phyloP scores from a whole-genome alignment of 1,140 invertebrate species.

The Sitobion miscanthi region DNA sequence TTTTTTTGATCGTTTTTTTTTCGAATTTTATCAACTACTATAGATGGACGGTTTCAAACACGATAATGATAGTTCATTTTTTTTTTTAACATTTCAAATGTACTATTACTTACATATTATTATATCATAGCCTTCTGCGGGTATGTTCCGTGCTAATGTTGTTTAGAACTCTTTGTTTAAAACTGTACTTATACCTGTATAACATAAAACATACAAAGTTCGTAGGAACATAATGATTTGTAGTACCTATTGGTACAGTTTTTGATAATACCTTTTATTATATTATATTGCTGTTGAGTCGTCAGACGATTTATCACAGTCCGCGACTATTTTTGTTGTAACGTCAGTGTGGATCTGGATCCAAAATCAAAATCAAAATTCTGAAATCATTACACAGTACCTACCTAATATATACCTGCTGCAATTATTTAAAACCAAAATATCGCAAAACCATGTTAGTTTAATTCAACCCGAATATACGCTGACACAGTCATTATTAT shows the following conservation, averaged over 20 bases:
- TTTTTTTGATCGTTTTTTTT: conserved; percentile 11
- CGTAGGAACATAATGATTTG: background rate
- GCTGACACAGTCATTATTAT: background rate
- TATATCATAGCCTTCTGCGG: background rate
- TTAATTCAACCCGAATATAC: background rate
- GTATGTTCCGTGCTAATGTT: background rate
- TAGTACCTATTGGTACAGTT: background rate
- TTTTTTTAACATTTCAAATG: background rate
- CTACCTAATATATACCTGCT: background rate
- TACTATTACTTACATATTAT: background rate
- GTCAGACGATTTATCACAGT: background rate
- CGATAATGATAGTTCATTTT: conserved; percentile 18
- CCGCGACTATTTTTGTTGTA: background rate
- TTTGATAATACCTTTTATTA: background rate
- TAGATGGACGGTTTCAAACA: conserved; percentile 22
- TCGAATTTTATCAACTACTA: conserved; percentile 22
- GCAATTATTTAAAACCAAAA: background rate
- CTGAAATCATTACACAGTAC: background rate
- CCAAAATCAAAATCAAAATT: background rate
- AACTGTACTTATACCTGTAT: background rate
- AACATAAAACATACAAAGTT: background rate
- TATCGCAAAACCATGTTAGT: background rate
- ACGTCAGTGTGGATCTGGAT: background rate
- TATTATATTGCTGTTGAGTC: background rate
- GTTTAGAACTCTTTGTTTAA: background rate